Evolutionary conservation across 2,888 invertebrate species (phyloP).

Genomic region (Loripinus fragilis): DNA sequence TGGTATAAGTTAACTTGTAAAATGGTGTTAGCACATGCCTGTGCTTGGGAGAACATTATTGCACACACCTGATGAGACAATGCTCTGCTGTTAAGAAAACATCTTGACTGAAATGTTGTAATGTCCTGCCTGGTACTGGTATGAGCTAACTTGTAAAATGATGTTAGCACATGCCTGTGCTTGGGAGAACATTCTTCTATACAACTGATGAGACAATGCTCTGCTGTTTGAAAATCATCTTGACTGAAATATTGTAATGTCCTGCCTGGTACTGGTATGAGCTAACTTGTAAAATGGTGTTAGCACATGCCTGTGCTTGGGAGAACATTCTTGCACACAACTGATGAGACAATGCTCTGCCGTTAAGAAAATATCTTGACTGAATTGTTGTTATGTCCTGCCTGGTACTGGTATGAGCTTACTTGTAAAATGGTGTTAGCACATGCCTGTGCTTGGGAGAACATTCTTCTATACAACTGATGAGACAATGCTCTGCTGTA

Average conservation of each 20-base stretch:
- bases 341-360: no score
- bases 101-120: neutral
- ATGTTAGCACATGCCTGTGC: constrained; percentile 1
- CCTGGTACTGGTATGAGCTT: neutral
- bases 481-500: neutral
- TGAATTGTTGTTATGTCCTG: neutral
- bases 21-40: constrained; percentile 2
- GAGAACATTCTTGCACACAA: neutral
- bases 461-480: neutral
- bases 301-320: constrained; percentile 3
- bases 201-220: neutral
- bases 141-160: neutral
- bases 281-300: neutral
- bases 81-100: neutral
- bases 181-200: neutral
- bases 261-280: neutral
- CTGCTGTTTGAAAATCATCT: neutral
- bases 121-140: neutral
- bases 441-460: neutral
- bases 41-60: neutral
- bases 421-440: neutral
- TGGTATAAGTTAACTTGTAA: neutral
- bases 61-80: no score
- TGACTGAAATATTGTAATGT: neutral
- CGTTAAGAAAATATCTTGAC: no score